Percentiles rank a stretch among this genome's conserved stretches.
These are phyloP conservation scores for Ambastaia sidthimunki DNA, from an alignment of 2,797 vertebrate genomes.

Conservation along the genomic window DNA sequence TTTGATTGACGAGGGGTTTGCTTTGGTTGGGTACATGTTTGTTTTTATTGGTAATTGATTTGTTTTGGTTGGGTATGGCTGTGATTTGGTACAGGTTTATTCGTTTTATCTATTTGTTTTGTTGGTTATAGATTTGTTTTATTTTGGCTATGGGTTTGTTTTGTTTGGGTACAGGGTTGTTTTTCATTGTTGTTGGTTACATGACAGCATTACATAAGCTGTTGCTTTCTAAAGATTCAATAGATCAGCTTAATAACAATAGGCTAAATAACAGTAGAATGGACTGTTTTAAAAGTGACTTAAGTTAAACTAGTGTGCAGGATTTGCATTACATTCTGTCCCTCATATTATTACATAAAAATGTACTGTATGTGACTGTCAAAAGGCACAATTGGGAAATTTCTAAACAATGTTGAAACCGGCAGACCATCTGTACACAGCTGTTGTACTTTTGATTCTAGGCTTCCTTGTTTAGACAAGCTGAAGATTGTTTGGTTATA, in stretches of 20 bases:
- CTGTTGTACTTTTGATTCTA: conserved; percentile 23
- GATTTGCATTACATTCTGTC: conserved; percentile 36
- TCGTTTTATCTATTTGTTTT: neutral
- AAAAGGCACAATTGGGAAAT: neutral
- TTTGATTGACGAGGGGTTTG: neutral
- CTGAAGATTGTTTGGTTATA: conserved; percentile 9
- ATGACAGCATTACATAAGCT: neutral
- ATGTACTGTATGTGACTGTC: neutral
- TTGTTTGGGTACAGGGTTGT: neutral
- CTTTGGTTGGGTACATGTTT: neutral
- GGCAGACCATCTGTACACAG: neutral
- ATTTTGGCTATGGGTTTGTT: neutral
- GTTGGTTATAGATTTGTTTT: neutral
- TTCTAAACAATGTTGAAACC: neutral
- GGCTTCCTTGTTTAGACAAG: neutral
- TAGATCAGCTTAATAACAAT: neutral
- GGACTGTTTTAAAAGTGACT: neutral
- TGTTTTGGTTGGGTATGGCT: neutral
- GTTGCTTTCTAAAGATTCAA: neutral
- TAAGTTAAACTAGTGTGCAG: neutral
- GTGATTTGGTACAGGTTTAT: neutral
- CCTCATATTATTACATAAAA: neutral
- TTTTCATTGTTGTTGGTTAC: neutral
- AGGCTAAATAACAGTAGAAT: neutral
- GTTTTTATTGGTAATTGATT: neutral